Conservation (phyloP, 92 coral and sea anemone species). For the Zoanthus solanderi region DNA sequence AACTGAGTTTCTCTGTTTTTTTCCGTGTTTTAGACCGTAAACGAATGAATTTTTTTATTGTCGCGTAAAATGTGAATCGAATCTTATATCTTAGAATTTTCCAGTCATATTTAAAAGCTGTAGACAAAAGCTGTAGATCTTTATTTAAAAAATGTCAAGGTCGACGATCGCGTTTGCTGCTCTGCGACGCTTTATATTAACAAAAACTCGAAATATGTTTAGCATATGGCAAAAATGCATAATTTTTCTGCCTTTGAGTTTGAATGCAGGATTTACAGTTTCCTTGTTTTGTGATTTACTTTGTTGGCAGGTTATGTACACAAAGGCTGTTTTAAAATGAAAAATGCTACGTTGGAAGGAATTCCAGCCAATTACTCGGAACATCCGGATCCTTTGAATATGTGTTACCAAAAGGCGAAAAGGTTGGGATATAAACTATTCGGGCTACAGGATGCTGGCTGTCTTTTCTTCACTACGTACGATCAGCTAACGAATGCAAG, state of each 20-base stretch:
- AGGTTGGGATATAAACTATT: slow-evolving; percentile 5
- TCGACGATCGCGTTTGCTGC: too few relatives aligned
- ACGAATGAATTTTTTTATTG: too few relatives aligned
- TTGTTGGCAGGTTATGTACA: slow-evolving; percentile 3
- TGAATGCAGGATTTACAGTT: background rate
- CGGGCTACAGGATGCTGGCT: slow-evolving; percentile 14
- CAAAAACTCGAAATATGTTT: too few relatives aligned
- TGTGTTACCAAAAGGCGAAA: background rate
- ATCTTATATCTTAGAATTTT: too few relatives aligned
- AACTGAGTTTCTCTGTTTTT: too few relatives aligned
- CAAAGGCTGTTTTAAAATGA: background rate
- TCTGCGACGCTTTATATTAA: too few relatives aligned
- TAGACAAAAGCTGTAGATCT: too few relatives aligned
- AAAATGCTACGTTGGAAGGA: background rate
- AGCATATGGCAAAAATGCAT: too few relatives aligned
- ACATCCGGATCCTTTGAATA: background rate
- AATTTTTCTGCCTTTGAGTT: background rate
- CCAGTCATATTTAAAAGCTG: too few relatives aligned
- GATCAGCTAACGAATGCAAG: background rate
- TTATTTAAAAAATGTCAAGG: too few relatives aligned
- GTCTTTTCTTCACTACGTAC: slow-evolving; percentile 8
- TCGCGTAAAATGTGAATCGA: too few relatives aligned
- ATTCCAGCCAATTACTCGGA: background rate
- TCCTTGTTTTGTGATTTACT: background rate
- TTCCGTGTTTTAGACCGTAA: too few relatives aligned